Evolutionary conservation across 2,888 invertebrate genomes (phyloP), one percentile per base, ranked within the genome.

Genomic region (Lysandra bellargus): DNA sequence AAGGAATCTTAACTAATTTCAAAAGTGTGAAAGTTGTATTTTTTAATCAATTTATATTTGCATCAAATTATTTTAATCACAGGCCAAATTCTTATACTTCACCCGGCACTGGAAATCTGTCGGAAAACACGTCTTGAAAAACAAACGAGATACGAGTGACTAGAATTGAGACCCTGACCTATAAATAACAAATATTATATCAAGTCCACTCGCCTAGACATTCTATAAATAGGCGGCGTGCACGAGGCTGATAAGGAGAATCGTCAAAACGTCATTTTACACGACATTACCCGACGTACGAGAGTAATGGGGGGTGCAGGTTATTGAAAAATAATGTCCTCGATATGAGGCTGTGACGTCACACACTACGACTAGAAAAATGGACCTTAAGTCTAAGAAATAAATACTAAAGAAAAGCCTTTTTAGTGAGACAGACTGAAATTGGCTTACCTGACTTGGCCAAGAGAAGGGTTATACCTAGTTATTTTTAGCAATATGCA

Each of bases 301-400:
- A 69, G 33, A 14, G 33, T 37, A 37, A 17, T 64, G 69, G 33
- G 14, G 69, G 33, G 9, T 69, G 23, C 23, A 23, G 69, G 69
- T 37, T 69, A 69, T 69, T 69, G 69, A 33, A 69, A 69, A 69
- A 69, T 30, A 30, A 30, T 69, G 30, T 30, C 30, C 61, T 61
- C 17, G 33, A 69, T 69, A 4, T 14, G 14, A 69, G 17, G 49
- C 9, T 64, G n/a, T 64, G 64, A 33, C 30, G 69, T 69, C 69
- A 69, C 37, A 12, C 14, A 33, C 4, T 30, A 33, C 14, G 69
- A 12, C 30, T 30, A 64, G 12, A 7, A 12, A 64, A 64, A 12
- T 30, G 30, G 4, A 30, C 12, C 44, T 44, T 44, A 44, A 44
- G 49, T 49, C 49, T 49, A 49, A 9, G 49, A 49, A 9, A 9